Conservation (phyloP, 2,113 vertebrate genomes). For the Chauna torquata region DNA sequence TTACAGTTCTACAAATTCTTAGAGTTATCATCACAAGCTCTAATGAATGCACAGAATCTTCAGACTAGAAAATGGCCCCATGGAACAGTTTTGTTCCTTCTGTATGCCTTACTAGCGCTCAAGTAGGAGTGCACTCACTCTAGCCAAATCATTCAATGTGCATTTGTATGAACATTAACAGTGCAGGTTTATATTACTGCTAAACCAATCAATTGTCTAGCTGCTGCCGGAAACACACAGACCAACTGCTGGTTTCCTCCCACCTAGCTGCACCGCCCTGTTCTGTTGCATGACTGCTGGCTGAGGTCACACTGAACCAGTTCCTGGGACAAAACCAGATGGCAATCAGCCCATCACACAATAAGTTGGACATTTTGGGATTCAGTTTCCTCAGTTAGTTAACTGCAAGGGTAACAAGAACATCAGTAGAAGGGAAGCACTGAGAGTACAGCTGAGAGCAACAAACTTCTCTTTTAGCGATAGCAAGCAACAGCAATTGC, state of each 20-base stretch:
- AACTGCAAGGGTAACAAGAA: background rate
- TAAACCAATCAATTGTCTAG: background rate
- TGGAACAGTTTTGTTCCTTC: background rate
- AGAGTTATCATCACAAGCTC: background rate
- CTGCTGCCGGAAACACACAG: background rate
- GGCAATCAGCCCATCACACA: background rate
- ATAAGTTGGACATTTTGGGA: background rate
- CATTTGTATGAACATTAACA: background rate
- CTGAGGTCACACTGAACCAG: background rate
- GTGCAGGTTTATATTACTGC: background rate
- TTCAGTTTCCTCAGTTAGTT: background rate
- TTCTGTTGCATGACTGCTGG: background rate
- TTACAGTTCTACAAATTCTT: background rate
- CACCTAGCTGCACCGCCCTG: background rate
- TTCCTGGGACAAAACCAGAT: background rate
- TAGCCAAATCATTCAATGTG: background rate
- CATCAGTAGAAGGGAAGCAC: background rate
- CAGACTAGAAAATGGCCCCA: background rate
- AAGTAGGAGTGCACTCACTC: background rate
- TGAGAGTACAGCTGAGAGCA: background rate
- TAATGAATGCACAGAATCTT: background rate
- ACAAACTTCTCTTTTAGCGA: background rate
- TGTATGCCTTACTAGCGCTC: background rate
- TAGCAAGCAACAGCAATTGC: background rate
- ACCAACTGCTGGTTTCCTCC: background rate